Conservation (phyloP, 2,888 invertebrate genomes). For the Philereme transversata region DNA sequence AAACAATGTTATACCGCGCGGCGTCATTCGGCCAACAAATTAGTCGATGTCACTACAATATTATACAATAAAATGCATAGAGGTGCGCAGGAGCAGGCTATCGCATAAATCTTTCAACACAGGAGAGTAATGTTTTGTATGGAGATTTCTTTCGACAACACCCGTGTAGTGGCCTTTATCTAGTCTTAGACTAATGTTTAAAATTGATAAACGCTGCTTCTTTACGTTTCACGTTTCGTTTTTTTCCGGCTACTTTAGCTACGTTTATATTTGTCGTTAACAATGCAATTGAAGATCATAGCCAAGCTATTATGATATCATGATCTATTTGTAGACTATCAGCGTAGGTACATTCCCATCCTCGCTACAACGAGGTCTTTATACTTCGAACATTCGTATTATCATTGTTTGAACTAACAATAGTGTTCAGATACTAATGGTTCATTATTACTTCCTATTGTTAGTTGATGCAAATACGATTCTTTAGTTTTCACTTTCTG, state of each 20-base stretch:
- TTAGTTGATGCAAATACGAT: slow-evolving; percentile 51
- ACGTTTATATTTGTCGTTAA: slow-evolving; percentile 24
- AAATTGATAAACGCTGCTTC: slow-evolving; percentile 68
- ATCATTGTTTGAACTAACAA: slow-evolving; percentile 58
- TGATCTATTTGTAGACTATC: slow-evolving; percentile 69
- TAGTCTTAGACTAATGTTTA: slow-evolving; percentile 78
- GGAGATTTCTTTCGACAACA: slow-evolving; percentile 82
- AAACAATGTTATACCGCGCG: slow-evolving; percentile 74
- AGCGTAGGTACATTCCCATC: slow-evolving; percentile 59
- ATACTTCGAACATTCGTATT: slow-evolving; percentile 54
- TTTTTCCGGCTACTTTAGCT: slow-evolving; percentile 1
- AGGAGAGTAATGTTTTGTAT: slow-evolving; percentile 81
- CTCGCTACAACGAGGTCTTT: slow-evolving; percentile 64
- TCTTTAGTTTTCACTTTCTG: slow-evolving; percentile 58
- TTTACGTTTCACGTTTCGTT: slow-evolving; percentile 44
- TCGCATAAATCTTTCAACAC: slow-evolving; percentile 83
- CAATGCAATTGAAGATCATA: slow-evolving; percentile 30
- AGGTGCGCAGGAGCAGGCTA: slow-evolving; percentile 64
- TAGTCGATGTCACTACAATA: slow-evolving; percentile 83
- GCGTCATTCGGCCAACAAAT: slow-evolving; percentile 82
- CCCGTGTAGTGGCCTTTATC: slow-evolving; percentile 76
- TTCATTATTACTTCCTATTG: slow-evolving; percentile 58
- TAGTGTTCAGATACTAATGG: slow-evolving; percentile 54
- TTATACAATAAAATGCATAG: slow-evolving; percentile 77
- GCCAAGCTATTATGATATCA: slow-evolving; percentile 72